phyloP scores from a whole-genome alignment of 2,113 vertebrate genomes.

The Istiophorus platypterus region DNA sequence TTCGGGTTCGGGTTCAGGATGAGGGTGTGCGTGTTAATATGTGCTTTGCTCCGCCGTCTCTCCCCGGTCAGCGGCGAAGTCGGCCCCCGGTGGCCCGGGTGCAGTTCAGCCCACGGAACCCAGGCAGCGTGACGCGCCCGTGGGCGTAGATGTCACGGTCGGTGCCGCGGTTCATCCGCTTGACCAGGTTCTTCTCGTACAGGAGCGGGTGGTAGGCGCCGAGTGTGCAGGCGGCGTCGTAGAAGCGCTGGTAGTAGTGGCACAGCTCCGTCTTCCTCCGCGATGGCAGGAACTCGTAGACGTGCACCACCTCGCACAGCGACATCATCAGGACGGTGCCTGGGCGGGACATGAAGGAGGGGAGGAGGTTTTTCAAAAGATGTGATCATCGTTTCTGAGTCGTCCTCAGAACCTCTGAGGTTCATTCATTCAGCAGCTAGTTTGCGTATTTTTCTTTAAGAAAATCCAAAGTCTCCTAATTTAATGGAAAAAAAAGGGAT shows the following conservation, averaged over 20 bases:
- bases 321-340: constrained; percentile 88
- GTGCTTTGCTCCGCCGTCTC: neutral
- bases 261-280: constrained; percentile 84
- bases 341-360: constrained; percentile 23
- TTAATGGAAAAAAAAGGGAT: too few species aligned
- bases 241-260: constrained; percentile 87
- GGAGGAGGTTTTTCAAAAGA: too few species aligned
- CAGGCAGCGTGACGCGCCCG: constrained; percentile 83
- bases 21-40: neutral
- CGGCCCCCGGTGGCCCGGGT: constrained; percentile 6
- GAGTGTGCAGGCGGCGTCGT: constrained; percentile 85
- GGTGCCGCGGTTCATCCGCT: constrained; percentile 84
- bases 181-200: constrained; percentile 88
- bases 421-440: too few species aligned
- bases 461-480: too few species aligned
- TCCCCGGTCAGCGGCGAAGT: constrained; percentile 11
- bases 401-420: too few species aligned
- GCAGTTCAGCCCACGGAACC: constrained; percentile 81
- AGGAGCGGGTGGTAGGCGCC: constrained; percentile 87
- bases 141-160: constrained; percentile 78
- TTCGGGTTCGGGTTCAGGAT: too few species aligned
- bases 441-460: too few species aligned
- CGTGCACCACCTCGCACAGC: constrained; percentile 83
- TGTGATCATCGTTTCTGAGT: too few species aligned
- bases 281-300: constrained; percentile 88